phyloP scores from a whole-genome alignment of 2,797 vertebrate genomes.

The Graptemys geographica region DNA sequence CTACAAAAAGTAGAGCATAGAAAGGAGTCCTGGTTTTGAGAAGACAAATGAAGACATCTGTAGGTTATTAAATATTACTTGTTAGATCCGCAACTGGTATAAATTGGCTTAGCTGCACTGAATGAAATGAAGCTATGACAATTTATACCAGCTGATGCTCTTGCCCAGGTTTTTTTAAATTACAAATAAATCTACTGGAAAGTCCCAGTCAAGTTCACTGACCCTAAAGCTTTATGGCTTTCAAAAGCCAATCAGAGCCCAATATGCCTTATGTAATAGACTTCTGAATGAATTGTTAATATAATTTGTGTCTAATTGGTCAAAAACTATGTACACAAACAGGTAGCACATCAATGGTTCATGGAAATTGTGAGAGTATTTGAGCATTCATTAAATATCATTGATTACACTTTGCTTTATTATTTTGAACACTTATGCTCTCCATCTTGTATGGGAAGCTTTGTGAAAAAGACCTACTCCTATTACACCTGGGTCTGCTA shows the following conservation, averaged over 20 bases:
- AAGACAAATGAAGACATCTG: neutral
- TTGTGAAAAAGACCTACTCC: slow-evolving; percentile 4
- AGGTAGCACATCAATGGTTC: neutral
- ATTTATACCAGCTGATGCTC: neutral
- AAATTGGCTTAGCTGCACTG: neutral
- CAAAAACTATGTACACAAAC: neutral
- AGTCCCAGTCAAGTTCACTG: neutral
- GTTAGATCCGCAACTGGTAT: neutral
- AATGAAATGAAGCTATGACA: neutral
- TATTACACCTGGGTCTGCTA: slow-evolving; percentile 18
- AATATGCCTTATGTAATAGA: neutral
- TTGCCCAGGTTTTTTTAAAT: neutral
- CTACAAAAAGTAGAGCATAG: neutral
- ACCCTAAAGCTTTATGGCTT: neutral
- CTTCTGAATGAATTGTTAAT: neutral
- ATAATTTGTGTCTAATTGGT: neutral
- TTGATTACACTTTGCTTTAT: neutral
- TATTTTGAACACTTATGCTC: neutral
- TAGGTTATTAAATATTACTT: neutral
- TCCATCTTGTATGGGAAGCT: slow-evolving; percentile 32
- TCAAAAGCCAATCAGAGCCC: neutral
- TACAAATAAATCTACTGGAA: neutral
- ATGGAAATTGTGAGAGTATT: neutral
- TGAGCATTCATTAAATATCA: neutral
- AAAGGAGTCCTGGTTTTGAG: neutral